phyloP scores from a whole-genome alignment of 53 echinoderm and acorn worm species.

The Holothuria leucospilota region DNA sequence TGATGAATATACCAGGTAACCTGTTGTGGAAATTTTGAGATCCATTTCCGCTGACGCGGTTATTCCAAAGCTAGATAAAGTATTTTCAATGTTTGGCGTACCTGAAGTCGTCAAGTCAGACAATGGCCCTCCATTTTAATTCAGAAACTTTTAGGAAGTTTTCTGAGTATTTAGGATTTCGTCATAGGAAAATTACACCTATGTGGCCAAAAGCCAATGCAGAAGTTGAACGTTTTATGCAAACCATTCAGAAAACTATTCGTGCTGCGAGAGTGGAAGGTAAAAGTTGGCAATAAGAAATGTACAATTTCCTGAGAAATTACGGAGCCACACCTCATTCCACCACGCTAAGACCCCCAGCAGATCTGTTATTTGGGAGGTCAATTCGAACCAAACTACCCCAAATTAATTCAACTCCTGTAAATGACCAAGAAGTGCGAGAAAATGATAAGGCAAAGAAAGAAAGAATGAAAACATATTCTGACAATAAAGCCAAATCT shows the following conservation, averaged over 20 bases:
- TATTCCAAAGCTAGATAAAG: constrained; percentile 71
- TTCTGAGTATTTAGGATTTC: constrained; percentile 69
- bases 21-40: constrained; percentile 58
- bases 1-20: constrained; percentile 57
- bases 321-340: constrained; percentile 52
- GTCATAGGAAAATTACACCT: constrained; percentile 66
- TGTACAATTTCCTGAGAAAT: constrained; percentile 53
- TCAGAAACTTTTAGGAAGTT: constrained; percentile 52
- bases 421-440: neutral
- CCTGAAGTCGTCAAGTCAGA: too few relatives aligned
- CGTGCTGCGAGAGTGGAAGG: constrained; percentile 17
- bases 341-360: constrained; percentile 44
- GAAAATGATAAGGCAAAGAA: constrained; percentile 7
- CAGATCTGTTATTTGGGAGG: constrained; percentile 34
- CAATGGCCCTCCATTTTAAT: constrained; percentile 74
- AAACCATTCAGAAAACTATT: neutral
- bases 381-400: constrained; percentile 48
- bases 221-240: constrained; percentile 72
- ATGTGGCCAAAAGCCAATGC: constrained; percentile 78
- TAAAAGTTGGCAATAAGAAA: constrained; percentile 32
- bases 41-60: constrained; percentile 55
- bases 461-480: neutral
- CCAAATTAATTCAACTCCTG: neutral
- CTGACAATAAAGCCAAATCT: neutral
- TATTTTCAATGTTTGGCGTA: too few relatives aligned